These are phyloP conservation scores for Euwallacea similis DNA, from an alignment of 1,140 invertebrate genomes.

Conservation along the genomic window DNA sequence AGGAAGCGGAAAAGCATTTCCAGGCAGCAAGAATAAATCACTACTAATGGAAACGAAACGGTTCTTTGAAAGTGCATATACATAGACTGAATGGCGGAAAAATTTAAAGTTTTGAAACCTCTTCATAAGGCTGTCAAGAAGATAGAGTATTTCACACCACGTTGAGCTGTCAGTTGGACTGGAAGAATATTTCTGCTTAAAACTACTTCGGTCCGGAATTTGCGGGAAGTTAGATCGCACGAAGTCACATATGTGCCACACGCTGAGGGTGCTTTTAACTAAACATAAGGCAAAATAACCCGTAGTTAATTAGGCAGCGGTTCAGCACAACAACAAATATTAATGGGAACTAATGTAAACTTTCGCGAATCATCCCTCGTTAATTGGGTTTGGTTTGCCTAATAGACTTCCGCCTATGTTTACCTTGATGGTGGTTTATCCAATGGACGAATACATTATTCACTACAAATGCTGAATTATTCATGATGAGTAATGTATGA, in stretches of 20 bases:
- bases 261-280: too few relatives aligned
- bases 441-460: slow-evolving; percentile 2
- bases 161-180: background rate
- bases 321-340: background rate
- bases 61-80: background rate
- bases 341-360: slow-evolving; percentile 5
- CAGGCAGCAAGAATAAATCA: background rate
- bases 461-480: background rate
- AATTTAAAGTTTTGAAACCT: slow-evolving; percentile 9
- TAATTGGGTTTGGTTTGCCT: slow-evolving; percentile 1
- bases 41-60: background rate
- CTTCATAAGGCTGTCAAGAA: slow-evolving; percentile 3
- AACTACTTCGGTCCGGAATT: background rate
- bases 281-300: too few relatives aligned
- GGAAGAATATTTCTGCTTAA: background rate
- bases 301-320: background rate
- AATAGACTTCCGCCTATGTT: background rate
- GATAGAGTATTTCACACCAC: background rate
- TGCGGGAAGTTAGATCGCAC: too few relatives aligned
- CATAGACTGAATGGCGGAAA: slow-evolving; percentile 8
- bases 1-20: background rate
- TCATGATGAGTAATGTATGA: slow-evolving; percentile 1
- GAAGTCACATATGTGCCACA: too few relatives aligned
- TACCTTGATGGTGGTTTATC: background rate
- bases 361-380: slow-evolving; percentile 3